Percentiles rank a stretch among this genome's conserved stretches.
These are phyloP conservation scores for Hirtodrosophila alboralis DNA, from an alignment of 2,888 invertebrate genomes.

Conservation along the genomic window DNA sequence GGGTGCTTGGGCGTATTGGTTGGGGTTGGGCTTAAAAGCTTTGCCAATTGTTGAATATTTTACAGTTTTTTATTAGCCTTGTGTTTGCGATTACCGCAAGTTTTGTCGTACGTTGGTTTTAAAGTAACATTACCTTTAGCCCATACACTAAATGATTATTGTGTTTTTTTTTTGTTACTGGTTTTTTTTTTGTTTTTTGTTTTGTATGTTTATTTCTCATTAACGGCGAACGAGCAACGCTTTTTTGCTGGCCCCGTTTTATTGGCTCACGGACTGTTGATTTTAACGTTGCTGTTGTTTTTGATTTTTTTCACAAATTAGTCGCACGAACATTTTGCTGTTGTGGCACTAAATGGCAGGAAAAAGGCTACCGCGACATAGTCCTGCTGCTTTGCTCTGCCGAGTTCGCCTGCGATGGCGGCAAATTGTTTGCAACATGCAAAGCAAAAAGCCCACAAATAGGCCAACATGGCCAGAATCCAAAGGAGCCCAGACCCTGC, in stretches of 20 bases:
- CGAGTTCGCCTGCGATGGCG: constrained; percentile 29
- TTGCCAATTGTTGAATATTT: constrained; percentile 73
- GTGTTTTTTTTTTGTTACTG: constrained; percentile 3
- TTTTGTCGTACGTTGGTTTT: constrained; percentile 30
- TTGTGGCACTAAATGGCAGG: constrained; percentile 64
- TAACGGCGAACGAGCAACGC: constrained; percentile 61
- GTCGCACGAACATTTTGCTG: constrained; percentile 75
- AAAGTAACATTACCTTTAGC: constrained; percentile 11
- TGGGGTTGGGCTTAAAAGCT: constrained; percentile 53
- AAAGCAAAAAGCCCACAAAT: constrained; percentile 66
- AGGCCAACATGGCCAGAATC: constrained; percentile 51
- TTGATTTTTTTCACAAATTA: constrained; percentile 67
- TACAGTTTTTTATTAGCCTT: constrained; percentile 68
- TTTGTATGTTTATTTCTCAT: constrained; percentile 64
- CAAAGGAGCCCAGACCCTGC: constrained; percentile 12
- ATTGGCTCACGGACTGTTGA: constrained; percentile 65
- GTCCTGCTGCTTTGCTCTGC: constrained; percentile 19
- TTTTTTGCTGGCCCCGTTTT: constrained; percentile 65
- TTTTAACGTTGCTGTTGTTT: constrained; percentile 46
- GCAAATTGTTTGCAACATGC: constrained; percentile 77
- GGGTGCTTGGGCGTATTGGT: neutral
- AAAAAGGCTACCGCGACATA: constrained; percentile 49
- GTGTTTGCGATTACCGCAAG: constrained; percentile 33
- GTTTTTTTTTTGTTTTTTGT: constrained; percentile 20
- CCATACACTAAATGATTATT: no score